phyloP scores from a whole-genome alignment of 2,113 vertebrate genomes.

The Prionailurus bengalensis region DNA sequence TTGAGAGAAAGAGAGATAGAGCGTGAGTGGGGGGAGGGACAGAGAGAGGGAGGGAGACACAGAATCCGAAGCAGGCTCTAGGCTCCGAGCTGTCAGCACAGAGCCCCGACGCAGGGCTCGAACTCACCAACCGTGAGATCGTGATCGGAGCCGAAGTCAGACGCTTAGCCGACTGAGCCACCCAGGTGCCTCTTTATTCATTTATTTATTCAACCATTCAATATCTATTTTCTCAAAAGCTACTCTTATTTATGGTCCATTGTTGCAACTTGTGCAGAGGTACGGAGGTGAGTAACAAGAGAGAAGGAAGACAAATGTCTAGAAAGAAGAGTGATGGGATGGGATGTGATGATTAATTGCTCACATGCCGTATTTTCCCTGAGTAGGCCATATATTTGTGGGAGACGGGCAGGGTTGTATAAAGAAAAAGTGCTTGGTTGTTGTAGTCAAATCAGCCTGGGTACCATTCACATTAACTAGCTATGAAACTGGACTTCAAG shows the following conservation, averaged over 20 bases:
- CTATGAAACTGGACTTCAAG: neutral
- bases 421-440: neutral
- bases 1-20: too few relatives aligned
- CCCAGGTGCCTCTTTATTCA: neutral
- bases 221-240: neutral
- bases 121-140: too few relatives aligned
- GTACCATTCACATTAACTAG: neutral
- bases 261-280: neutral
- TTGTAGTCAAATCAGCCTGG: neutral
- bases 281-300: neutral
- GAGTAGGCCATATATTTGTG: neutral
- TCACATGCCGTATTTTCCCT: neutral
- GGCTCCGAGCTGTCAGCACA: too few relatives aligned
- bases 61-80: too few relatives aligned
- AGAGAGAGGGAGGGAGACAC: too few relatives aligned
- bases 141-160: too few relatives aligned
- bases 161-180: too few relatives aligned
- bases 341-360: neutral
- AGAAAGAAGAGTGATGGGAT: neutral
- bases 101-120: too few relatives aligned
- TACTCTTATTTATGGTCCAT: neutral
- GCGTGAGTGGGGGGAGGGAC: too few relatives aligned
- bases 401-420: neutral
- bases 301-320: neutral
- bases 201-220: neutral